These are phyloP conservation scores for Lasioglossum baleicum DNA, from an alignment of 1,140 invertebrate genomes.

Conservation along the genomic window DNA sequence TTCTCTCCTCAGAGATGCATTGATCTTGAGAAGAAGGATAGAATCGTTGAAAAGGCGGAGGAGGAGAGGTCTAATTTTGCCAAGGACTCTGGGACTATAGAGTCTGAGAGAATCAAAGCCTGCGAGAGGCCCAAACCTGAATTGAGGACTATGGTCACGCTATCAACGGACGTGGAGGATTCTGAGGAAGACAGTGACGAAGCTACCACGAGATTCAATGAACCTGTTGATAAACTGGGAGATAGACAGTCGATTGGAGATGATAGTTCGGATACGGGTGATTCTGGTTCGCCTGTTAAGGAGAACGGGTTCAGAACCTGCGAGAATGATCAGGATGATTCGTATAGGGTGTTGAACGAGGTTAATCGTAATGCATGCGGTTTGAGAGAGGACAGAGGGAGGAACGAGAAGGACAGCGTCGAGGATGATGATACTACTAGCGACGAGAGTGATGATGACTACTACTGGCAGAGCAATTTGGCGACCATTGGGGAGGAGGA, in stretches of 20 bases:
- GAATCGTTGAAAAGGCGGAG: too few relatives aligned
- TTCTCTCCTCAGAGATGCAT: slow-evolving; percentile 1
- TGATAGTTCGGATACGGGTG: slow-evolving; percentile 1
- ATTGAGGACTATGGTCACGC: slow-evolving; percentile 1
- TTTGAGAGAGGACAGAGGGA: not conserved
- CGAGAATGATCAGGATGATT: slow-evolving; percentile 44
- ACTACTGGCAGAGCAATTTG: slow-evolving; percentile 75
- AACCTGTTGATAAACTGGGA: slow-evolving; percentile 1
- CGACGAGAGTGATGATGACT: slow-evolving; percentile 69
- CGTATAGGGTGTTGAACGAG: slow-evolving; percentile 47
- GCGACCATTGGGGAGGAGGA: slow-evolving; percentile 76
- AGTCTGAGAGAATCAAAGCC: not conserved
- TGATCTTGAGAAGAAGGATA: too few relatives aligned
- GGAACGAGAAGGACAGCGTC: slow-evolving; percentile 17
- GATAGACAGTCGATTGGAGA: not conserved
- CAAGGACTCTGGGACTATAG: not conserved
- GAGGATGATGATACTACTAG: slow-evolving; percentile 60
- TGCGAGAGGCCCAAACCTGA: slow-evolving; percentile 11
- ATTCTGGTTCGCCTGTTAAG: not conserved
- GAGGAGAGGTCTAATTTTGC: not conserved
- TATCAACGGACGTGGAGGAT: slow-evolving; percentile 41
- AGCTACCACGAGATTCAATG: slow-evolving; percentile 19
- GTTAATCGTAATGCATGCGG: slow-evolving; percentile 23
- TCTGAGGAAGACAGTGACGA: slow-evolving; percentile 35
- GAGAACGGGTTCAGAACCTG: not conserved